phyloP scores from a whole-genome alignment of 2,797 vertebrate species.

The Hirundo rustica region DNA sequence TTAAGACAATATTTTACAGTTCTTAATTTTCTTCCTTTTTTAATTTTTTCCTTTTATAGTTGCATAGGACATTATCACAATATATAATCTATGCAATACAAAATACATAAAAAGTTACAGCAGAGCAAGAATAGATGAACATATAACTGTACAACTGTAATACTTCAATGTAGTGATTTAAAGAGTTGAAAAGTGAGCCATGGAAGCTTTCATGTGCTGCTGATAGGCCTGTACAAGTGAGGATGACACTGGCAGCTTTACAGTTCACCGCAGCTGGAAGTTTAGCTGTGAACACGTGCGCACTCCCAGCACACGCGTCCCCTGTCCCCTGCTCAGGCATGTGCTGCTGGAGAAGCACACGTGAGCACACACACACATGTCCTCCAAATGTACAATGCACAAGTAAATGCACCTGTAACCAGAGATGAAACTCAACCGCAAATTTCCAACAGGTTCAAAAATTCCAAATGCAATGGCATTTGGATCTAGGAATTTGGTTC shows the following conservation, averaged over 20 bases:
- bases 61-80: slow-evolving; percentile 98
- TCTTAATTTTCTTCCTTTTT: slow-evolving; percentile 81
- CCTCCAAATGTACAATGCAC: neutral
- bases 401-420: neutral
- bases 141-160: slow-evolving; percentile 90
- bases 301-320: neutral
- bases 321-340: neutral
- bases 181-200: slow-evolving; percentile 80
- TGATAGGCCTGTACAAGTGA: slow-evolving; percentile 32
- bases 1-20: slow-evolving; percentile 93
- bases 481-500: neutral
- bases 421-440: neutral
- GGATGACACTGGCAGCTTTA: neutral
- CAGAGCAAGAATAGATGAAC: slow-evolving; percentile 91
- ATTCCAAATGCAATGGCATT: neutral
- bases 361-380: accelerated
- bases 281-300: neutral
- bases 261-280: neutral
- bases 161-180: slow-evolving; percentile 93
- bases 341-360: neutral
- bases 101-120: slow-evolving; percentile 97
- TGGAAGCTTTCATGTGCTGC: slow-evolving; percentile 80
- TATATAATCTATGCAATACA: slow-evolving; percentile 98
- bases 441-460: neutral
- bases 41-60: slow-evolving; percentile 69